phyloP scores from a whole-genome alignment of 2,113 vertebrate species.

The Perca schrenkii region DNA sequence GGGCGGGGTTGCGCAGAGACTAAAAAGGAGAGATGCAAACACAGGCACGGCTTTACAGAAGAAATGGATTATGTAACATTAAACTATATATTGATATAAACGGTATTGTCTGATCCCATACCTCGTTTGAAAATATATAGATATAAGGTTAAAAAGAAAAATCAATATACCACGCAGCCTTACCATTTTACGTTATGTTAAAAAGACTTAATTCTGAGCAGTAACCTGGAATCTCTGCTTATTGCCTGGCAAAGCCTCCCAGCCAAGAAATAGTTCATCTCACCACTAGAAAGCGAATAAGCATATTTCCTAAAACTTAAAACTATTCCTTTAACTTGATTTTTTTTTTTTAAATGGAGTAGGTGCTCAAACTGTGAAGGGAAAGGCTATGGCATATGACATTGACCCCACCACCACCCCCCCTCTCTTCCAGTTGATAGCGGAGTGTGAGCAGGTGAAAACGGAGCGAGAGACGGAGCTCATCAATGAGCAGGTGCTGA shows the following conservation, averaged over 20 bases:
- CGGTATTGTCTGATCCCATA: no score
- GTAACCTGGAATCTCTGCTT: neutral
- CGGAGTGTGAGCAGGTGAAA: slow-evolving; percentile 95
- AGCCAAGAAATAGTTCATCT: neutral
- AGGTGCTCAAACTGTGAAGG: neutral
- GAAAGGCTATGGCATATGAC: neutral
- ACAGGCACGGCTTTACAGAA: no score
- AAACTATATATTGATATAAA: no score
- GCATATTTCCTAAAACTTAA: neutral
- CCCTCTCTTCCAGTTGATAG: slow-evolving; percentile 88
- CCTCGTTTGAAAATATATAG: no score
- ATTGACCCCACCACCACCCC: neutral
- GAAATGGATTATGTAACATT: no score
- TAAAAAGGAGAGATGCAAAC: no score
- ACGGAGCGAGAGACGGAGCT: slow-evolving; percentile 91
- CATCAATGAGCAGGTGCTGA: slow-evolving; percentile 94
- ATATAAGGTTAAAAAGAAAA: no score
- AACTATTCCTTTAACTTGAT: neutral
- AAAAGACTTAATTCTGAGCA: no score
- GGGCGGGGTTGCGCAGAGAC: no score
- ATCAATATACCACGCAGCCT: no score
- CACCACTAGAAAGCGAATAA: no score
- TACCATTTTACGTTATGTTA: no score
- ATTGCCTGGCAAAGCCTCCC: neutral
- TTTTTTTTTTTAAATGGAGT: neutral